A percentile compares a stretch with the other conserved stretches of the same genome.
These are phyloP conservation scores for Pterobdella sp. DNA, from an alignment of 2,888 invertebrate genomes.

Conservation along the genomic window DNA sequence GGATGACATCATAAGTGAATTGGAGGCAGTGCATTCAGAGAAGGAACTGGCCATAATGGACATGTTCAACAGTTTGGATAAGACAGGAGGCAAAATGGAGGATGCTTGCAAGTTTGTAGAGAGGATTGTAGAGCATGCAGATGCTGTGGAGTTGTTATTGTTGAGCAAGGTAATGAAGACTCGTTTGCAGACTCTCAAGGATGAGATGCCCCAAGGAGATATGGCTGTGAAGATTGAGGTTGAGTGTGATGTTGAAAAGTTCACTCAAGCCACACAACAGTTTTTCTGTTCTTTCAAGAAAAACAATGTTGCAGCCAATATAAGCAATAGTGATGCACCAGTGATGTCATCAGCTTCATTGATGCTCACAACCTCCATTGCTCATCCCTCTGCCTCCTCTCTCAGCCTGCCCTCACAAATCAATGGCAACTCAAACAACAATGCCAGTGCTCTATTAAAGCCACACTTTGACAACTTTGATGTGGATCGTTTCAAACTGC, in stretches of 20 bases:
- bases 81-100: constrained; percentile 73
- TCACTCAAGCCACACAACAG: constrained; percentile 62
- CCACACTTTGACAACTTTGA: neutral
- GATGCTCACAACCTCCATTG: neutral
- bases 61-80: constrained; percentile 68
- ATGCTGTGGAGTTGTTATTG: constrained; percentile 69
- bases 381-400: neutral
- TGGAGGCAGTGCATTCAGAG: constrained; percentile 61
- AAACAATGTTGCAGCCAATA: neutral
- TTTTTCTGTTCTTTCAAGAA: constrained; percentile 43
- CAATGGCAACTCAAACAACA: neutral
- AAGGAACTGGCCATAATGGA: constrained; percentile 84
- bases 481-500: constrained; percentile 45
- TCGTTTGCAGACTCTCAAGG: constrained; percentile 70
- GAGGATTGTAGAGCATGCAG: constrained; percentile 72
- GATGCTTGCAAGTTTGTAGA: constrained; percentile 77
- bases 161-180: constrained; percentile 70
- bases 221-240: constrained; percentile 64
- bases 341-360: neutral
- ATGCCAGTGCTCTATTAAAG: neutral
- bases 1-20: constrained; percentile 59
- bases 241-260: constrained; percentile 68
- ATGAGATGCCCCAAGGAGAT: constrained; percentile 72
- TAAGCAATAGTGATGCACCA: neutral
- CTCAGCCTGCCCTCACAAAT: constrained; percentile 5